Conservation (phyloP, 2,113 vertebrate species). For the Mirounga angustirostris region DNA sequence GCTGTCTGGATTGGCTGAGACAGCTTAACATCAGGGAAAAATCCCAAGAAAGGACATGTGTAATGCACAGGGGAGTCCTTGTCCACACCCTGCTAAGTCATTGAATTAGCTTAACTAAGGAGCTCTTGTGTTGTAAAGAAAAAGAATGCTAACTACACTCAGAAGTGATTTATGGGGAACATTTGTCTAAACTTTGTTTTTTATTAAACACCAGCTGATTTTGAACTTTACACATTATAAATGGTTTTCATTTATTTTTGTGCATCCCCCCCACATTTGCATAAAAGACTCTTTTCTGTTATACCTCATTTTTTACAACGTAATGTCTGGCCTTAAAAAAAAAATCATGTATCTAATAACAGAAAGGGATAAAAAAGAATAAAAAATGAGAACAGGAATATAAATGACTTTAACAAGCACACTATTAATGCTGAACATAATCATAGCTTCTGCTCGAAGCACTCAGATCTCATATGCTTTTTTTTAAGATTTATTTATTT, state of each 20-base stretch:
- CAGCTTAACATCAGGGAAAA: background rate
- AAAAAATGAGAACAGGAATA: background rate
- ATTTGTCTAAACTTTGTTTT: conserved; percentile 83
- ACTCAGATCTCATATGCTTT: background rate
- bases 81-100: conserved; percentile 64
- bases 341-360: conserved; percentile 73
- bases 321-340: conserved; percentile 74
- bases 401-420: conserved; percentile 63
- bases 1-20: background rate
- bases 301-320: conserved; percentile 81
- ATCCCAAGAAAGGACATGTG: background rate
- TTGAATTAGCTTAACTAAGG: conserved; percentile 68
- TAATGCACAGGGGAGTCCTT: background rate
- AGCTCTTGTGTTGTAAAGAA: conserved; percentile 34
- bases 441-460: background rate
- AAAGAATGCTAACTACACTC: conserved; percentile 73
- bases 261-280: conserved; percentile 74
- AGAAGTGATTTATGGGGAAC: conserved; percentile 80
- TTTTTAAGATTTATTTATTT: background rate
- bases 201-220: conserved; percentile 83
- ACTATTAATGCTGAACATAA: conserved; percentile 36
- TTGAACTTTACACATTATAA: conserved; percentile 81
- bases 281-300: conserved; percentile 79
- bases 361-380: conserved; percentile 30
- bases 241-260: conserved; percentile 86